Evolutionary conservation across 2,888 invertebrate species (phyloP).

Genomic region (Hypolimnas misippus): DNA sequence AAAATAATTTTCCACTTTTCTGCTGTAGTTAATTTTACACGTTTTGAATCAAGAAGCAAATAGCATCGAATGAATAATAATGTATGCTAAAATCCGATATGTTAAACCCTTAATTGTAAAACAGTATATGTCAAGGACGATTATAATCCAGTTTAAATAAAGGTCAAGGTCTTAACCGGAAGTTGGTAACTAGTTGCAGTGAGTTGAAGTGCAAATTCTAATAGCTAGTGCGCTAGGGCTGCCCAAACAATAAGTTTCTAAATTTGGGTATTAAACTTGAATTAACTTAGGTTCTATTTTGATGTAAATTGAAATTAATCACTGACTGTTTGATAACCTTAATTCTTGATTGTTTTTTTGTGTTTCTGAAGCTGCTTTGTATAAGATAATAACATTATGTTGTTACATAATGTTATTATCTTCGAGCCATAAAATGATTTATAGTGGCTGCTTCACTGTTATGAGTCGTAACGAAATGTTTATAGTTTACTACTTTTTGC

Average conservation of each 20-base stretch:
- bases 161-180: slow-evolving; percentile 8
- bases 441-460: too few relatives aligned
- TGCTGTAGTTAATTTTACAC: too few relatives aligned
- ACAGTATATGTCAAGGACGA: slow-evolving; percentile 7
- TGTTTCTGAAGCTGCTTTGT: too few relatives aligned
- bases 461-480: too few relatives aligned
- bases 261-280: not conserved
- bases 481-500: too few relatives aligned
- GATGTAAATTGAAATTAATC: not conserved
- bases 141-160: not conserved
- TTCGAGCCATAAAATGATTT: too few relatives aligned
- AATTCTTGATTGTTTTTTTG: too few relatives aligned
- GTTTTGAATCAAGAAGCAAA: too few relatives aligned
- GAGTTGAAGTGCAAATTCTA: slow-evolving; percentile 1
- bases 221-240: not conserved
- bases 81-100: not conserved
- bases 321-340: too few relatives aligned
- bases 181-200: slow-evolving; percentile 7
- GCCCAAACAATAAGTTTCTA: not conserved
- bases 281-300: not conserved
- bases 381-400: too few relatives aligned
- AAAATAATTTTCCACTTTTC: too few relatives aligned
- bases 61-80: not conserved
- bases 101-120: not conserved
- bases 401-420: too few relatives aligned